Evolutionary conservation across 2,113 vertebrate species (phyloP).

Genomic region (Dromas ardeola): DNA sequence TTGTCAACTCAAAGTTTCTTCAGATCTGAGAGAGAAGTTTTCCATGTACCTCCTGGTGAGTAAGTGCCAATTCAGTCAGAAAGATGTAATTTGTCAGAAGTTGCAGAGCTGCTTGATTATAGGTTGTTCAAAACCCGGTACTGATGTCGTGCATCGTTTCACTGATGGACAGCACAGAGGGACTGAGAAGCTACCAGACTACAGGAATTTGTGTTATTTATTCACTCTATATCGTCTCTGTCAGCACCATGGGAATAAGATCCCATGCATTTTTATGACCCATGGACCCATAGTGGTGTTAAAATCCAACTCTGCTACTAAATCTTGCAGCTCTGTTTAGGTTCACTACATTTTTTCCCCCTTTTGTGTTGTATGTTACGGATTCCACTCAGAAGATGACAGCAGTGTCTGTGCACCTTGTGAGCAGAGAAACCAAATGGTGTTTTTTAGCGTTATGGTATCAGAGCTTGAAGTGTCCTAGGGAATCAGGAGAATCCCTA

Average conservation of each 20-base stretch:
- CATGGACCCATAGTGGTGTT: neutral
- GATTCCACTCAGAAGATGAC: neutral
- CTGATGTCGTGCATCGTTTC: rapidly evolving
- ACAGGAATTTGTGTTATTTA: neutral
- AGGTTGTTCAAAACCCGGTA: conserved; percentile 1
- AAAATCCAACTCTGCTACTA: neutral
- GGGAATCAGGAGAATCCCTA: neutral
- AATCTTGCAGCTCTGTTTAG: neutral
- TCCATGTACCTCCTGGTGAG: neutral
- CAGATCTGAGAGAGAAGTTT: neutral
- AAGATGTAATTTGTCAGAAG: conserved; percentile 36
- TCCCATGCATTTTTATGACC: rapidly evolving
- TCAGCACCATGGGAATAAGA: neutral
- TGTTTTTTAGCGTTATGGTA: neutral
- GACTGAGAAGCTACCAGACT: neutral
- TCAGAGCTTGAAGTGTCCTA: neutral
- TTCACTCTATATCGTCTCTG: neutral
- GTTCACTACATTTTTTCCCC: rapidly evolving
- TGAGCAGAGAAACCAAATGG: neutral
- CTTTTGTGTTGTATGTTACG: neutral
- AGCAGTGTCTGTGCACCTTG: neutral
- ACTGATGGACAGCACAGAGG: neutral
- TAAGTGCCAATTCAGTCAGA: conserved; percentile 37
- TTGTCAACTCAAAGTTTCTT: neutral
- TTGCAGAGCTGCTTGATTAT: conserved; percentile 34